Evolutionary conservation across 2,888 invertebrate genomes (phyloP), one percentile per base, ranked within the genome.

Genomic region (Petrophora chlorosata): DNA sequence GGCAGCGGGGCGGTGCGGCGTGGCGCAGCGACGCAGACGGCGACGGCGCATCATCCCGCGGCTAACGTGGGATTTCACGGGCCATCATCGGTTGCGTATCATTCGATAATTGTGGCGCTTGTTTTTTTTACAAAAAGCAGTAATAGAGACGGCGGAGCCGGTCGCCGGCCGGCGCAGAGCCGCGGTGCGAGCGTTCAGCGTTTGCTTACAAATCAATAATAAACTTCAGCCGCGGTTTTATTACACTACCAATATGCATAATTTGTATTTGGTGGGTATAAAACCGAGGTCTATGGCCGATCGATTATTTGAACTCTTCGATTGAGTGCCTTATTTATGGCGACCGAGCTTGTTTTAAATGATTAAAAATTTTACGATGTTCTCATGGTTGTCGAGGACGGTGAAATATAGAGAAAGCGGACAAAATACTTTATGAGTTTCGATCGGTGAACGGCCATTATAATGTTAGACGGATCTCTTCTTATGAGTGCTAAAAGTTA

Each of bases 91-190:
- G 56, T 33, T 42, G 52, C 58, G 61, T 61, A 46, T 54, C 56
- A 61, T 58, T 54, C 58, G 56, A 56, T 61, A 61, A 61, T 61
- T 58, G 61, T 58, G 61, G 61, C 61, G 61, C 61, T 61, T 50
- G 57, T 57, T 53, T 60, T 56, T 56, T 55, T 41, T 46, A 25
- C 28, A 26, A 43, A 54, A 47, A 50, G 48, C 55, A 22, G 39
- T 53, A 44, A 51, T 51, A 51, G 40, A 34, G 53, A 32, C 43
- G 35, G 44, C 45, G 40, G 19, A 38, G 36, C 23, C 25, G 32
- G 10, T 9, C 32, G 28, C 5, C 10, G 12, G 32, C 14, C 53
- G 28, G 38, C 5, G 8, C 3, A n/a, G 26, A 8, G 25, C 19
- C 2, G n/a, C n/a, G n/a, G n/a, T n/a, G n/a, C n/a, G 36, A 1